Conservation (phyloP, 2,113 vertebrate genomes). For the Glareola pratincola region DNA sequence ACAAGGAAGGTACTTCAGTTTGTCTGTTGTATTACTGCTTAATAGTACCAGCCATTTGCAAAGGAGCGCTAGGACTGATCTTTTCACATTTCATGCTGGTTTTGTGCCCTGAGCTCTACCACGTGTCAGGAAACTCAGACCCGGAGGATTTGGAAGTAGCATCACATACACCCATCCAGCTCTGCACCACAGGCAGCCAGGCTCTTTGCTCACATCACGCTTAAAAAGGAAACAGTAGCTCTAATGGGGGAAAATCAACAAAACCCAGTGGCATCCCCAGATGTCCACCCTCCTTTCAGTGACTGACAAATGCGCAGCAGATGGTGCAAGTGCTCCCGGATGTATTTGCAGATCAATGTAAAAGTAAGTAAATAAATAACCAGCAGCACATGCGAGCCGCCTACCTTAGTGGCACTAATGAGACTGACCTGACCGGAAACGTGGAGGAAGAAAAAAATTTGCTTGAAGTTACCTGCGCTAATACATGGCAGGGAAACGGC, state of each 20-base stretch:
- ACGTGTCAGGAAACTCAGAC: neutral
- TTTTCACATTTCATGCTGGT: neutral
- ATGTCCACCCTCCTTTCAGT: neutral
- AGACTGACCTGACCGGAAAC: neutral
- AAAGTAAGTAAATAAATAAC: constrained; percentile 13
- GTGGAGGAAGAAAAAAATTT: neutral
- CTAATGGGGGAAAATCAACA: neutral
- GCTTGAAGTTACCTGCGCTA: neutral
- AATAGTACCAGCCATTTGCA: neutral
- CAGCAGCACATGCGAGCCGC: neutral
- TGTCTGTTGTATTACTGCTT: neutral
- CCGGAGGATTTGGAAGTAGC: neutral
- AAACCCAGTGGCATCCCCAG: constrained; percentile 20
- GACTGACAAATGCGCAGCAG: constrained; percentile 23
- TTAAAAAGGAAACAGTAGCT: neutral
- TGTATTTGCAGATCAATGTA: constrained; percentile 46
- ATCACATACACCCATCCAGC: neutral
- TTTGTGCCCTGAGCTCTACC: neutral
- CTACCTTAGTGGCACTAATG: neutral
- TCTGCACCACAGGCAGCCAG: neutral
- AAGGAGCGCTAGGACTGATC: neutral
- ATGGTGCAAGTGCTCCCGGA: constrained; percentile 39
- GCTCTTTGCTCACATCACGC: neutral
- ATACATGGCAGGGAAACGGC: neutral
- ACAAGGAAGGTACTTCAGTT: neutral